Evolutionary conservation across 2,797 vertebrate genomes (phyloP), one percentile per base, ranked within the genome.

Genomic region (Cynodonichthys magdalenae): DNA sequence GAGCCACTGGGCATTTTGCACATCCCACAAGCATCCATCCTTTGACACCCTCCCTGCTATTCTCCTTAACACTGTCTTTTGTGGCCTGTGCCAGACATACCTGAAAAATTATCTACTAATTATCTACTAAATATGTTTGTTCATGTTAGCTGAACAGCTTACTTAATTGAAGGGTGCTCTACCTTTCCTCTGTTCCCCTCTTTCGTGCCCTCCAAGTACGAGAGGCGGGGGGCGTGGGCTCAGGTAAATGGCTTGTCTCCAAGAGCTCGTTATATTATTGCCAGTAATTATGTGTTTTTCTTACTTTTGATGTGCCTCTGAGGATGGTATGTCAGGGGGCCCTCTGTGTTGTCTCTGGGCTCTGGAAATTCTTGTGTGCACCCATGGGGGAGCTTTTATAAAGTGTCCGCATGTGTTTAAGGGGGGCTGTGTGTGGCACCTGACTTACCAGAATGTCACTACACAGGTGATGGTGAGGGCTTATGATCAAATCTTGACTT

Each of bases 281-380:
- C 91, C 88, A 90, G 92, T 94, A 95, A 96, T 96, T 95, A 94
- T 93, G 92, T 91, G 83, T 93, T 95, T 96, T 94, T 89, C 91
- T 89, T 92, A 87, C 90, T 93, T 94, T 65, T 82, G 90, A 95
- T 92, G 87, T 87, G 74, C 84, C 80, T 91, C 91, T 93, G 85
- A 89, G 83, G 88, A 91, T 91, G 84, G 90, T 87, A 92, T 92
- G 85, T 92, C 75, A 50, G 75, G 81, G 79, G 82, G 82, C 79
- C 87, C 80, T 85, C 74, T 77, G 82, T 89, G 83, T 84, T 89
- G 79, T 89, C 81, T 87, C 84, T 79, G 75, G 83, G 83, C 71
- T 89, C 79, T 86, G 82, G 80, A 89, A 89, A 89, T 85, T 81
- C 81, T 81, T 86, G 63, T 68, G 77, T 78, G 82, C 73, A 76